Evolutionary conservation across 1,140 invertebrate genomes (phyloP), one percentile per base, ranked within the genome.

Genomic region (Aphelinus certus): DNA sequence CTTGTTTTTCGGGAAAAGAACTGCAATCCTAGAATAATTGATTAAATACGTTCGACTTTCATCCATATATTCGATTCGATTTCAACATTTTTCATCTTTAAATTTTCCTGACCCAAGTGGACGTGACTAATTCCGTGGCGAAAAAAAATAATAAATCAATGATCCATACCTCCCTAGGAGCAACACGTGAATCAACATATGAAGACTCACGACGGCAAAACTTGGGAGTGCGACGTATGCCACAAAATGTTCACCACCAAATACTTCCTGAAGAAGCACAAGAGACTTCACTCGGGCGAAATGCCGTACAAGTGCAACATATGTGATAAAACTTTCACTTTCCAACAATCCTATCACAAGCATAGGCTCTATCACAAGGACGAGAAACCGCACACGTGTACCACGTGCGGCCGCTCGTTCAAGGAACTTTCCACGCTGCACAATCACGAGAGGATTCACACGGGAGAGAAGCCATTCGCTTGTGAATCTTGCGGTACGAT

Each of bases 271-370:
- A 95, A 95, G 86, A 96, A 96, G 86, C 95, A 96, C 82, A 95
- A 95, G 85, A 89, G 95, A 79, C 87, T 96, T 71, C 95, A 96
- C 86, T 84, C 89, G 90, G 95, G 95, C 67, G 95, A 96, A 88
- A 95, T 94, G 89, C 95, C 95, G 0, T 96, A 96, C 82, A 91
- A 91, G 6, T 97, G 96, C 83, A 90, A 90, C 51, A 91, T 94
- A 81, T 97, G 96, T 84, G 93, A 93, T 66, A 96, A 96, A 86
- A 94, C 93, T 1, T 97, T 97, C 87, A 95, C 94, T 45, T 96
- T 96, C 84, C 95, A 96, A 86, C 95, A 97, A 79, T 96, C 95
- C 1, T 96, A 95, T 83, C 95, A 97, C 83, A 96, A 96, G 81
- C 95, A 97, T 86, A 91, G 95, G 79, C 88, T 95, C 9, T 96